Evolutionary conservation across 2,888 invertebrate genomes (phyloP), one percentile per base, ranked within the genome.

Genomic region (Cryptocheilus praepositus): DNA sequence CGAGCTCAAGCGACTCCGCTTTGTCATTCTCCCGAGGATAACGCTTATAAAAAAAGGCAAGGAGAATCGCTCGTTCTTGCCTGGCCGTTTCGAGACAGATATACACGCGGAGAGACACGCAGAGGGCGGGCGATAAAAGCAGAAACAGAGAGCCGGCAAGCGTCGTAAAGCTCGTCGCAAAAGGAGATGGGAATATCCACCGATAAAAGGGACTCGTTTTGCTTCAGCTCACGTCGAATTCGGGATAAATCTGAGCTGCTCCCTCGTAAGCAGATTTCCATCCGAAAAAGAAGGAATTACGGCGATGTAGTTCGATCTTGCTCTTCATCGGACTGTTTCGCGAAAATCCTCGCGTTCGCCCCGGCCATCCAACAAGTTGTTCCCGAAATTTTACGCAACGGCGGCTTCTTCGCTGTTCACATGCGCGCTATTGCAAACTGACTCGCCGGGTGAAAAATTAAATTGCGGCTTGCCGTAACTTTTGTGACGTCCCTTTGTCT

Each of bases 151-250:
- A 67, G 16, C 36, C 36, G 25, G 61, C 46, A 54, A 63, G 44
- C 46, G 61, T 71, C 66, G 70, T 74, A 70, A 77, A 77, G 56
- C 67, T 65, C 52, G 56, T 56, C 15, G 58, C 56, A 60, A 36
- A 45, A 21, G 45, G 54, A 60, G 54, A 51, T 7, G 43, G 51
- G 61, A 53, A 65, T 65, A 64, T 71, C 53, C 62, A 52, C 57
- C 74, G 76, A 77, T 74, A 77, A 77, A 77, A 68, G 59, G 60
- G 60, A 71, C 69, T 70, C 72, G 66, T 72, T 72, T 72, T 21
- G 56, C 58, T 74, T 70, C 70, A 66, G 56, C 22, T 72, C 71
- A 61, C 67, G 70, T 74, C 67, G 69, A 70, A 59, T 74, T 60
- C 15, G 16, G 53, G 56, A 77, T 72, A 70, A 77, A 72, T 72